phyloP scores from a whole-genome alignment of 2,113 vertebrate genomes.

The Stigmatopora nigra region DNA sequence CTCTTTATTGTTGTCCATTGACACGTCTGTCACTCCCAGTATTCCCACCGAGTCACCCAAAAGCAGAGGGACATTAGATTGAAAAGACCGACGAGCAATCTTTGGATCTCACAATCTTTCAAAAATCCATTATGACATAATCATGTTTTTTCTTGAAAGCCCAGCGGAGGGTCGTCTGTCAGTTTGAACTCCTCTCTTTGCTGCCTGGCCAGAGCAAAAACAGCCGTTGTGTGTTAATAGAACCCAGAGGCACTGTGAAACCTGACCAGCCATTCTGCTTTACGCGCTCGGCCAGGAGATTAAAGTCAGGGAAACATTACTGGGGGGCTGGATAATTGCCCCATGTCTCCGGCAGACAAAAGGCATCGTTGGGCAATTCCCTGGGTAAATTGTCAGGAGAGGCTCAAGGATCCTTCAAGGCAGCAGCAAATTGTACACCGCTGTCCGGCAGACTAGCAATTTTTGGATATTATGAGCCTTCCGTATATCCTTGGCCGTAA shows the following conservation, averaged over 20 bases:
- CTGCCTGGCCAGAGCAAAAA: constrained; percentile 62
- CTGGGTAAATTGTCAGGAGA: constrained; percentile 62
- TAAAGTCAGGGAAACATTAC: constrained; percentile 76
- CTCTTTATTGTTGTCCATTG: constrained; percentile 53
- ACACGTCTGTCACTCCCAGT: constrained; percentile 58
- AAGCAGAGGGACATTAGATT: constrained; percentile 60
- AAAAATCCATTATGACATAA: constrained; percentile 76
- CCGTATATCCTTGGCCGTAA: constrained; percentile 61
- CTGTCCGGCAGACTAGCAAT: constrained; percentile 75
- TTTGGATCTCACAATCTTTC: constrained; percentile 54
- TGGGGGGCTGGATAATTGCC: constrained; percentile 72
- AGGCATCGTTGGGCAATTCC: constrained; percentile 73
- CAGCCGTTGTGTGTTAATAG: constrained; percentile 72
- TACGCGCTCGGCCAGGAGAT: constrained; percentile 71
- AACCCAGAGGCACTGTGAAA: constrained; percentile 73
- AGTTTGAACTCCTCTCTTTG: constrained; percentile 57
- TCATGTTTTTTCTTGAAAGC: constrained; percentile 72
- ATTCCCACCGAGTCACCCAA: constrained; percentile 57
- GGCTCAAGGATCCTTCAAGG: constrained; percentile 70
- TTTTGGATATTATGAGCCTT: constrained; percentile 72
- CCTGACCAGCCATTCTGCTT: constrained; percentile 66
- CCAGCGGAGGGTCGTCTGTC: constrained; percentile 66
- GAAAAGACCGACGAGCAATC: constrained; percentile 65
- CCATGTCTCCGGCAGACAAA: constrained; percentile 70
- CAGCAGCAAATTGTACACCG: constrained; percentile 72